Conservation (phyloP, 2,113 vertebrate species). For the Potamarius usumacintae region DNA sequence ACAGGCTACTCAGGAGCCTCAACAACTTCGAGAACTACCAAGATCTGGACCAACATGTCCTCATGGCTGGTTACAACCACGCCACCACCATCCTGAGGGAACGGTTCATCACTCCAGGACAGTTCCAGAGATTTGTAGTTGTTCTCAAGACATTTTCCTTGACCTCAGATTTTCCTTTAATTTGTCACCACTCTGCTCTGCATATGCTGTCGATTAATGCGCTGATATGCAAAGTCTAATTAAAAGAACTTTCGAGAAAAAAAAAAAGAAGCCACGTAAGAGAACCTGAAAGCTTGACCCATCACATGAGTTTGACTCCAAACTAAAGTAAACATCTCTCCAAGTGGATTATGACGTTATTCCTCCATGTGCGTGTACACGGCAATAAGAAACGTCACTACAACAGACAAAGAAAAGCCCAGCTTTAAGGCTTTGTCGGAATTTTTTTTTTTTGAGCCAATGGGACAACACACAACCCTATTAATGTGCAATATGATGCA, state of each 20-base stretch:
- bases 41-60: background rate
- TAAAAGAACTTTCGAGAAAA: background rate
- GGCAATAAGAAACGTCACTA: background rate
- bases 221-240: background rate
- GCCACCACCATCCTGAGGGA: background rate
- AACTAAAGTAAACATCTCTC: conserved; percentile 24
- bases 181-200: background rate
- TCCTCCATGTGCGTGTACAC: background rate
- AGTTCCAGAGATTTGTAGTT: background rate
- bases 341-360: conserved; percentile 8
- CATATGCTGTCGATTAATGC: background rate
- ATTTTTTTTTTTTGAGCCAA: background rate
- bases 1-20: background rate
- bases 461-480: too few relatives aligned
- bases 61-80: background rate
- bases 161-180: background rate
- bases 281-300: background rate
- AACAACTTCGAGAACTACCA: background rate
- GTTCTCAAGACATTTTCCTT: background rate
- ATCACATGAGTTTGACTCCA: conserved; percentile 2
- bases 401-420: background rate
- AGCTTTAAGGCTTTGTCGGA: background rate
- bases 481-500: background rate
- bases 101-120: background rate
- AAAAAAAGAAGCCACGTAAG: background rate